phyloP scores from a whole-genome alignment of 2,113 vertebrate species.

The Psephotus haematonotus region DNA sequence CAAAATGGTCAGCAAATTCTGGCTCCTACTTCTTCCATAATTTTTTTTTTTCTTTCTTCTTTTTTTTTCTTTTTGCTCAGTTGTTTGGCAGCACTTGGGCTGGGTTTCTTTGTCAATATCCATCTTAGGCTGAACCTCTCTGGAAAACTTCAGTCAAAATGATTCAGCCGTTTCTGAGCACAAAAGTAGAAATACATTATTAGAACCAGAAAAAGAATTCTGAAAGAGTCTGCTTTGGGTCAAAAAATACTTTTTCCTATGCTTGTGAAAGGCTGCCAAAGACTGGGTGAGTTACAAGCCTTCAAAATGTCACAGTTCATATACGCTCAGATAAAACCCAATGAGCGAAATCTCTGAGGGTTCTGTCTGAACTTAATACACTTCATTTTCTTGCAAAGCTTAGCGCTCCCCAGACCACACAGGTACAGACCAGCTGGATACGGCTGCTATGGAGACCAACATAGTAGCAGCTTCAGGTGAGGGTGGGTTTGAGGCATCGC shows the following conservation, averaged over 20 bases:
- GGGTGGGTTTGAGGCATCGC: neutral
- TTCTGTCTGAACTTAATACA: neutral
- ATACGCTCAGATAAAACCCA: neutral
- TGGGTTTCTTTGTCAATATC: neutral
- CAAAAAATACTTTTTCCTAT: neutral
- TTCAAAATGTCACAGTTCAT: conserved; percentile 1
- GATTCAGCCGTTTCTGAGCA: neutral
- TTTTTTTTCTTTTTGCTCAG: no score
- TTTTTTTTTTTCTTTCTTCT: neutral
- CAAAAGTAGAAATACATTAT: neutral
- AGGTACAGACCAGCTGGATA: neutral
- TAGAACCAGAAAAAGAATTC: neutral
- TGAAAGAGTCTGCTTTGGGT: neutral
- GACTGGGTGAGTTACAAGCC: neutral
- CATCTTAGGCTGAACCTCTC: neutral
- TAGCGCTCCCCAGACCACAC: neutral
- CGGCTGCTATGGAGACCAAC: fast-evolving
- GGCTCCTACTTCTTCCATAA: neutral
- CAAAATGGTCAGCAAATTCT: neutral
- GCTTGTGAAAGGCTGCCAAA: neutral
- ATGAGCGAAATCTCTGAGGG: neutral
- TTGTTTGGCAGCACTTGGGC: neutral
- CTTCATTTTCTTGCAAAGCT: neutral
- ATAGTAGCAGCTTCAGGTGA: neutral
- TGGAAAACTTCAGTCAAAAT: neutral